Evolutionary conservation across 92 coral and sea anemone species (phyloP).

Genomic region (Actinostola sp.): DNA sequence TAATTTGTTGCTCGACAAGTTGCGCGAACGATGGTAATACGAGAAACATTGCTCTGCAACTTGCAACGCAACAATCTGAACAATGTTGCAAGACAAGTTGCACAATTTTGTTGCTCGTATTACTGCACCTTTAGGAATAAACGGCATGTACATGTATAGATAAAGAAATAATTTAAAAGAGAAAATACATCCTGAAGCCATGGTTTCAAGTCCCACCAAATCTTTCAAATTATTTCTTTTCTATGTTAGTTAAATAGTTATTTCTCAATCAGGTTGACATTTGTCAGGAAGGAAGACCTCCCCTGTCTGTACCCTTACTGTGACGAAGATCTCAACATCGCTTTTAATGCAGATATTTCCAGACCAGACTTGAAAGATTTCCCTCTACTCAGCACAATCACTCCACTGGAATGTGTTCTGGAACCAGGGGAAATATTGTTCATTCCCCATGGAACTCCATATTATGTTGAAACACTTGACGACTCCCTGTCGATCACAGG

Average conservation of each 20-base stretch:
- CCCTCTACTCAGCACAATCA: constrained; percentile 56
- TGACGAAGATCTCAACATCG: constrained; percentile 59
- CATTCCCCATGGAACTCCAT: constrained; percentile 69
- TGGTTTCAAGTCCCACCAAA: too few relatives aligned
- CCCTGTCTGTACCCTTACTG: constrained; percentile 71
- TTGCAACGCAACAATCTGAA: too few relatives aligned
- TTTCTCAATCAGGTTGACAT: constrained; percentile 48
- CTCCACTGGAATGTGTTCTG: constrained; percentile 53
- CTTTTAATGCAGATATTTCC: constrained; percentile 53
- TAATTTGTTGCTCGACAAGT: too few relatives aligned
- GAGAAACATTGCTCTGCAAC: too few relatives aligned
- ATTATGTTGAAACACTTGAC: constrained; percentile 69
- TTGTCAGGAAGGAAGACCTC: constrained; percentile 50
- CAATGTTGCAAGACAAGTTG: too few relatives aligned
- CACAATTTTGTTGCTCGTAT: too few relatives aligned
- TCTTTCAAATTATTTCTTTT: not conserved
- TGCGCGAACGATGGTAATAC: too few relatives aligned
- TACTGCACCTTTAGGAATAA: too few relatives aligned
- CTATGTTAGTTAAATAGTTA: not conserved
- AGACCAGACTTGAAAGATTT: constrained; percentile 59
- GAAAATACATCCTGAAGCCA: too few relatives aligned
- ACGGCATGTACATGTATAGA: too few relatives aligned
- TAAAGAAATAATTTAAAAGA: too few relatives aligned
- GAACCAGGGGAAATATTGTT: constrained; percentile 71
- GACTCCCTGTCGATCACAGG: constrained; percentile 64